Percentiles rank a stretch among this genome's conserved stretches.
Evolutionary conservation across 1,140 invertebrate genomes (phyloP).

Genomic region (Carposina sasakii): DNA sequence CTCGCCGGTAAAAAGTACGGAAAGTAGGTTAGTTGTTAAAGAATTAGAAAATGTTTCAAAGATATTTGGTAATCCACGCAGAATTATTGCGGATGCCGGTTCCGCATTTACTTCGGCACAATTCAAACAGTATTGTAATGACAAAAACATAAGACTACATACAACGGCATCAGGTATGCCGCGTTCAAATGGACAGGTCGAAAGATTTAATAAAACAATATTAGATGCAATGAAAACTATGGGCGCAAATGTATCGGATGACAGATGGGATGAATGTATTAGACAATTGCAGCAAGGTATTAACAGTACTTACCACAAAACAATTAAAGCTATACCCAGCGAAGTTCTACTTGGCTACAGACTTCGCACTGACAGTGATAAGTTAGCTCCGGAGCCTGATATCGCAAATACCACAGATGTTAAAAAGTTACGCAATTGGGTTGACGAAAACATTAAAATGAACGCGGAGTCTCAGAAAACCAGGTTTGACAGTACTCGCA

Average conservation of each 20-base stretch:
- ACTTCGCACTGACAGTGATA: background rate
- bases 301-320: background rate
- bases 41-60: background rate
- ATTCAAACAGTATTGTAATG: background rate
- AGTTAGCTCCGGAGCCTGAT: background rate
- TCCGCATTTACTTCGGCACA: background rate
- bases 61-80: background rate
- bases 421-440: background rate
- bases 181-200: background rate
- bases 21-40: background rate
- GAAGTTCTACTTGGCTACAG: background rate
- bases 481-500: background rate
- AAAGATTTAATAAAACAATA: background rate
- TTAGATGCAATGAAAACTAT: background rate
- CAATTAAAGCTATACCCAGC: constrained; percentile 1
- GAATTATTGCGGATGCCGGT: background rate
- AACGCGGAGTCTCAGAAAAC: background rate
- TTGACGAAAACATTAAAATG: background rate
- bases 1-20: background rate
- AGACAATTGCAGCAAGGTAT: background rate
- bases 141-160: background rate
- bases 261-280: background rate
- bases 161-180: background rate
- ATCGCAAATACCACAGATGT: background rate
- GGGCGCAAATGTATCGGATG: background rate